phyloP scores from a whole-genome alignment of 2,888 invertebrate species.

The Vandiemenella viatica region DNA sequence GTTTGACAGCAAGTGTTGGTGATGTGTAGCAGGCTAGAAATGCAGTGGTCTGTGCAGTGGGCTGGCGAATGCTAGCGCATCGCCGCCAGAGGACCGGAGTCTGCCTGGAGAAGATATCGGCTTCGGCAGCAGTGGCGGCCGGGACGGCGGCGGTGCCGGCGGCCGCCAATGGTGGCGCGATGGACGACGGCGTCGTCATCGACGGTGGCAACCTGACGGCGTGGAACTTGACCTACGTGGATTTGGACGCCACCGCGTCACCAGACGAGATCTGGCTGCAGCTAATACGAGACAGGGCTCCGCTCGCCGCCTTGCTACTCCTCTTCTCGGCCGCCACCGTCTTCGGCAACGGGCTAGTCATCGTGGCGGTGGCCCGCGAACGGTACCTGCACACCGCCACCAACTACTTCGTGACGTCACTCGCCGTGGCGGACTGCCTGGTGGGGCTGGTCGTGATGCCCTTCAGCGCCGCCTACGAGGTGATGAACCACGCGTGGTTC shows the following conservation, averaged over 20 bases:
- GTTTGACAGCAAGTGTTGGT: too few relatives aligned
- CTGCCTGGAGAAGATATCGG: too few relatives aligned
- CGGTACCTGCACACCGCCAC: conserved; percentile 91
- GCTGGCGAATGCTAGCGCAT: too few relatives aligned
- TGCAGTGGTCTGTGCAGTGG: too few relatives aligned
- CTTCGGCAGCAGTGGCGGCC: neutral
- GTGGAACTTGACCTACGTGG: neutral
- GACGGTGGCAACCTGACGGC: neutral
- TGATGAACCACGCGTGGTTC: conserved; percentile 79
- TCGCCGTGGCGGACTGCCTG: conserved; percentile 91
- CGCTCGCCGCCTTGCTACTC: conserved; percentile 65
- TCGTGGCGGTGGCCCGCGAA: conserved; percentile 82
- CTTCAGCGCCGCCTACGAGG: conserved; percentile 81
- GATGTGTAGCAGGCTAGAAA: too few relatives aligned
- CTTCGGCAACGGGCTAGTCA: conserved; percentile 88
- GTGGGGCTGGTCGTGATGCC: conserved; percentile 98
- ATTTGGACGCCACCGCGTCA: neutral
- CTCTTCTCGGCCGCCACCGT: conserved; percentile 85
- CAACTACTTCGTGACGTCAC: conserved; percentile 91
- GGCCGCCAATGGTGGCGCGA: neutral
- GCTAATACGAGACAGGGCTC: conserved; percentile 52
- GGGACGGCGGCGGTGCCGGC: neutral
- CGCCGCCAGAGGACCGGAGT: too few relatives aligned
- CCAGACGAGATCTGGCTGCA: conserved; percentile 26
- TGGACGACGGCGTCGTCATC: neutral